A percentile compares a stretch with the other conserved stretches of the same genome.
Conservation (phyloP, 1,140 invertebrate genomes). For the Drosophila nannoptera region DNA sequence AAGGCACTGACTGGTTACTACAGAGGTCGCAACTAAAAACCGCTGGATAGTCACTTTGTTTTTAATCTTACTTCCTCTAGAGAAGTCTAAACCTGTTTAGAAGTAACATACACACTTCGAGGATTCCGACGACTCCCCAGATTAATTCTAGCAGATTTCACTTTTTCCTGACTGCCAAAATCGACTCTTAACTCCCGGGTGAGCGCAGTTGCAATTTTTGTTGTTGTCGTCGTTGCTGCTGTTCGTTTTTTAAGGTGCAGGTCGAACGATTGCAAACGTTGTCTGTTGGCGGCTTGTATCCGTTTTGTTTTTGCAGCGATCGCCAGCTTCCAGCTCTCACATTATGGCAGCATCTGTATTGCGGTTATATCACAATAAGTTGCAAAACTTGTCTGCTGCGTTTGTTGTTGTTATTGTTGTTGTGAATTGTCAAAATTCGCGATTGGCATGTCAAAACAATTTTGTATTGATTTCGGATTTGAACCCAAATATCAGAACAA, state of each 20-base stretch:
- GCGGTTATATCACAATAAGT: slow-evolving; percentile 75
- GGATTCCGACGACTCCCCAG: slow-evolving; percentile 68
- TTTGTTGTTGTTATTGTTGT: slow-evolving; percentile 46
- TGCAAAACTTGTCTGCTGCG: slow-evolving; percentile 58
- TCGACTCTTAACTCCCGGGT: slow-evolving; percentile 38
- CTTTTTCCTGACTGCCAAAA: slow-evolving; percentile 49
- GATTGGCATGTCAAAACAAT: slow-evolving; percentile 78
- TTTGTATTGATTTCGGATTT: slow-evolving; percentile 78
- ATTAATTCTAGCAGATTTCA: slow-evolving; percentile 78
- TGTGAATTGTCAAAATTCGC: slow-evolving; percentile 76
- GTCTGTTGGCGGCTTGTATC: slow-evolving; percentile 55
- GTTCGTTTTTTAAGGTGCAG: slow-evolving; percentile 63
- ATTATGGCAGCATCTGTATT: slow-evolving; percentile 40
- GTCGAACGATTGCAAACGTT: slow-evolving; percentile 71
- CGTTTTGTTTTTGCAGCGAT: slow-evolving; percentile 69
- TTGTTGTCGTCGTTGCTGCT: slow-evolving; percentile 29
- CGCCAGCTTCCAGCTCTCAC: slow-evolving; percentile 41
- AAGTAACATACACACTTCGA: slow-evolving; percentile 37
- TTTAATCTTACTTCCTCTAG: slow-evolving; percentile 49
- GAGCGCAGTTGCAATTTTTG: slow-evolving; percentile 53
- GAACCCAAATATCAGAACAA: neutral
- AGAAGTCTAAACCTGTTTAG: slow-evolving; percentile 71
- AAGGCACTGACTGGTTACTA: slow-evolving; percentile 48
- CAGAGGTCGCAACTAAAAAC: slow-evolving; percentile 33
- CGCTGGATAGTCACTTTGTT: slow-evolving; percentile 33